Evolutionary conservation across 1,140 invertebrate species (phyloP), one percentile per base, ranked within the genome.

Genomic region (Manduca sexta): DNA sequence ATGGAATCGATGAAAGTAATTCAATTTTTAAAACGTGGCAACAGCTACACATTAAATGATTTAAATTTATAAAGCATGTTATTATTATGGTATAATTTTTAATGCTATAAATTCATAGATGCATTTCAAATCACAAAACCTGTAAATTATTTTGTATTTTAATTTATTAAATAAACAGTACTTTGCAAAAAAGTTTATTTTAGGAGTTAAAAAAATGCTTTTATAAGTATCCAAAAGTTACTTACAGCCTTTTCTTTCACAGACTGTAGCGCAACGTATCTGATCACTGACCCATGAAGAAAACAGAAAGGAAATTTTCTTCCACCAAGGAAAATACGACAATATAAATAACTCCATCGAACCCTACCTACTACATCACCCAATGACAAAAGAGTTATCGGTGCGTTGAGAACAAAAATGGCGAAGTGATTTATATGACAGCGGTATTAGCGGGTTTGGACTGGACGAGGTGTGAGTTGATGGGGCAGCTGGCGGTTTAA

Each of bases 401-500:
- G 79, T 85, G 79, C 79, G 82, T 82, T 85, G 82, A 85, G 82
- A 85, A 85, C 82, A 85, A 85, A 85, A 85, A 85, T 85, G 79
- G 77, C 76, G 64, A 67, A 46, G 54, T 79, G 79, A 84, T 85
- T 85, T 85, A 84, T 74, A 45, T 47, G 52, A 39, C 55, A 60
- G 45, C 54, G 57, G 68, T 62, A 78, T 79, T 80, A 77, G 71
- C 64, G 49, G 60, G 62, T 55, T 49, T 54, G 35, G 52, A 33
- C 52, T 6, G 49, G 39, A 52, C 11, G n/a, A 35, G 13, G n/a
- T 14, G 33, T 35, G 3, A 35, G 5, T 3, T n/a, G n/a, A 14
- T n/a, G 2, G 33, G n/a, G n/a, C n/a, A n/a, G n/a, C n/a, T n/a
- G n/a, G n/a, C n/a, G n/a, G 2, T n/a, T n/a, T n/a, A n/a, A n/a